Percentiles rank a stretch among this genome's conserved stretches.
These are phyloP conservation scores for Erethizon dorsatum DNA, from an alignment of 2,797 vertebrate genomes.

Conservation along the genomic window DNA sequence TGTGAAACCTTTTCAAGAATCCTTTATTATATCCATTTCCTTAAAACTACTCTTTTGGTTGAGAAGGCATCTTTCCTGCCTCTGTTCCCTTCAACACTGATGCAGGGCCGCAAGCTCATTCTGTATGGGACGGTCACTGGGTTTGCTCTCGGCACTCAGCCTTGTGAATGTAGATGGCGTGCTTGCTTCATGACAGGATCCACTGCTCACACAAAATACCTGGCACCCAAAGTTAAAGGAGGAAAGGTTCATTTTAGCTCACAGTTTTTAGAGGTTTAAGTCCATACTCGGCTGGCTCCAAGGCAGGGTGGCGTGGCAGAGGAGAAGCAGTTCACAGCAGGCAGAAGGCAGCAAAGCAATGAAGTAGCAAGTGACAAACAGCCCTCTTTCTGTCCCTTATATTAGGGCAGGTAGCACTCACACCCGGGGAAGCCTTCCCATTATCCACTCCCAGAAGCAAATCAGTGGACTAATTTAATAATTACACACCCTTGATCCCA, in stretches of 20 bases:
- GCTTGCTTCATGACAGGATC: not conserved
- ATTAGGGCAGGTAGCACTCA: not conserved
- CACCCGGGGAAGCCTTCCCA: not conserved
- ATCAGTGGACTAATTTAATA: not conserved
- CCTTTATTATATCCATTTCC: not conserved
- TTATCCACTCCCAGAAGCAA: not conserved
- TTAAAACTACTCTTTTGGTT: not conserved
- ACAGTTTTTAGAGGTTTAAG: not conserved
- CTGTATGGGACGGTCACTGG: not conserved
- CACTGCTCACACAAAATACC: not conserved
- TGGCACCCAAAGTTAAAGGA: not conserved
- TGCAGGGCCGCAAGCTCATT: not conserved
- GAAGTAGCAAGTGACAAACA: not conserved
- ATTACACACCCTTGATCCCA: not conserved
- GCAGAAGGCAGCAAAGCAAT: not conserved
- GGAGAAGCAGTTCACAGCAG: not conserved
- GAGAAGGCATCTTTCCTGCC: not conserved
- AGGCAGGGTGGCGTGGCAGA: not conserved
- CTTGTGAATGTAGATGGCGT: not conserved
- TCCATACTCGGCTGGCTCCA: not conserved
- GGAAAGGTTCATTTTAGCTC: not conserved
- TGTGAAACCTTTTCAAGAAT: slow-evolving; percentile 33
- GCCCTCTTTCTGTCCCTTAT: not conserved
- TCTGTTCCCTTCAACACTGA: not conserved
- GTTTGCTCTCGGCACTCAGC: not conserved